Conservation (phyloP, 2,113 vertebrate species). For the Sminthopsis crassicaudata region DNA sequence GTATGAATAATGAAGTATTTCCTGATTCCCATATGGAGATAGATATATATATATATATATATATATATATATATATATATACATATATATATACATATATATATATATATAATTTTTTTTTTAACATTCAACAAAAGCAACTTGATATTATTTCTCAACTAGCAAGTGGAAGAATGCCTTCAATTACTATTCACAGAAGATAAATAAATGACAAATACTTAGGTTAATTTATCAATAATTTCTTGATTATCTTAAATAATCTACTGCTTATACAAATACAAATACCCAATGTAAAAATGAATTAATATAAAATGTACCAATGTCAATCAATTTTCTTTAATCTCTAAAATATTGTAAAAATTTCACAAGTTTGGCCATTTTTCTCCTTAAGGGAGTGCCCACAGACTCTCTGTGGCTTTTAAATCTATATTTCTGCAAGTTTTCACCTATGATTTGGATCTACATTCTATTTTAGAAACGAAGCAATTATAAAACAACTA, state of each 20-base stretch:
- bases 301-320: background rate
- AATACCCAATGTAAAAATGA: background rate
- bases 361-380: background rate
- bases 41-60: no score
- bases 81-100: no score
- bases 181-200: background rate
- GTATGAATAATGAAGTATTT: background rate
- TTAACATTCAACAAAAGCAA: background rate
- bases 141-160: slow-evolving; percentile 14
- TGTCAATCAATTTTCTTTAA: background rate
- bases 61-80: no score
- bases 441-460: background rate
- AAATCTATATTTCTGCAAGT: background rate
- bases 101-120: no score
- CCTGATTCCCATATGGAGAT: background rate
- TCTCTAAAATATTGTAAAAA: background rate
- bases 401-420: background rate
- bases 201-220: background rate
- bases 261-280: no score
- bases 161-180: background rate
- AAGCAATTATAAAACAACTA: background rate
- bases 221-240: background rate
- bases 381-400: background rate
- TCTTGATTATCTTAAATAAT: background rate
- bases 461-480: slow-evolving; percentile 25